These are phyloP conservation scores for Urocyon cinereoargenteus DNA, from an alignment of 2,797 vertebrate genomes.

Conservation along the genomic window DNA sequence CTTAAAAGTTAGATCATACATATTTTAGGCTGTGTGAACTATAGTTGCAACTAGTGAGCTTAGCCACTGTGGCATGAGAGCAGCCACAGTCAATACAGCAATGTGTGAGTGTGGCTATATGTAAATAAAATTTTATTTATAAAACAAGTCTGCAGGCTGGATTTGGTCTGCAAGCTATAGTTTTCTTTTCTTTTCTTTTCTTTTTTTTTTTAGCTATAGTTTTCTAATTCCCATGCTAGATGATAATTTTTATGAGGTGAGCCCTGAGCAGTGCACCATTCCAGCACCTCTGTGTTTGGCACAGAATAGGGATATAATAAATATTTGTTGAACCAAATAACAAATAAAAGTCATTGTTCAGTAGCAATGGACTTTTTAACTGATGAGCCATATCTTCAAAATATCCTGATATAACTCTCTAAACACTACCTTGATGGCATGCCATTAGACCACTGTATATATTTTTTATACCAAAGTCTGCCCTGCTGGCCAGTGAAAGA, in stretches of 20 bases:
- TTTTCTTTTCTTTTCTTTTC: too few relatives aligned
- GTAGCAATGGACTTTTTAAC: too few relatives aligned
- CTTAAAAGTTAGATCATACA: not conserved
- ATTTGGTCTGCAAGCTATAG: not conserved
- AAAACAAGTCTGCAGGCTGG: not conserved
- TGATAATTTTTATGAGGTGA: not conserved
- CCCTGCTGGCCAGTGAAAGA: not conserved
- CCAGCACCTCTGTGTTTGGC: not conserved
- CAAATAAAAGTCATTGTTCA: not conserved
- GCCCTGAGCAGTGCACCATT: accelerated
- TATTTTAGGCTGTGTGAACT: not conserved
- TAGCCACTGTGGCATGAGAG: not conserved
- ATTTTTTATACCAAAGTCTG: not conserved
- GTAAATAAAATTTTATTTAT: not conserved
- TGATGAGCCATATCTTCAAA: not conserved
- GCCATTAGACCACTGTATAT: not conserved
- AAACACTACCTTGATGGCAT: accelerated
- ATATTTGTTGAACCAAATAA: not conserved
- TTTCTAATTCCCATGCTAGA: not conserved
- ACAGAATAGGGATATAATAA: not conserved
- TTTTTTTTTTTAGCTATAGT: too few relatives aligned
- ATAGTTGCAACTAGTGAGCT: not conserved
- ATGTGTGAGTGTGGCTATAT: not conserved
- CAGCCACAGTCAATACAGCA: not conserved
- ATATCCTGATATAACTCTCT: too few relatives aligned